Evolutionary conservation across 2,888 invertebrate genomes (phyloP), one percentile per base, ranked within the genome.

Genomic region (Perithous albicinctus): DNA sequence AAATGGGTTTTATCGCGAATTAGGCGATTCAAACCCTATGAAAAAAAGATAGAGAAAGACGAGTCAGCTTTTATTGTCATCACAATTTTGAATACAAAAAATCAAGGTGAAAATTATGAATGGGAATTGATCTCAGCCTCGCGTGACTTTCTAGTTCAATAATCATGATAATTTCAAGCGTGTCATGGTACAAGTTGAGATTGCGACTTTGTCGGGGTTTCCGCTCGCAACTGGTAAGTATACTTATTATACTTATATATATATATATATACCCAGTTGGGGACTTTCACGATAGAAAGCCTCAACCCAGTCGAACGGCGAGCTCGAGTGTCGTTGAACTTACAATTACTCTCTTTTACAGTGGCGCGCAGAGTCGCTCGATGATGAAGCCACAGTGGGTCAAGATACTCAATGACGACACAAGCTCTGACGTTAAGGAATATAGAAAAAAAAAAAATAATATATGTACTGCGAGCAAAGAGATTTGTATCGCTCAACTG

Each of bases 231-330:
- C 59, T 41, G 48, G 5, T 43, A 8, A 32, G 46, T 18, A 26
- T 10, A 43, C 32, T n/a, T n/a, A n/a, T n/a, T n/a, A n/a, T n/a
- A n/a, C n/a, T n/a, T n/a, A n/a, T n/a, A n/a, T n/a, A n/a, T n/a
- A n/a, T n/a, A n/a, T n/a, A n/a, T n/a, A n/a, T n/a, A n/a, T n/a
- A n/a, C n/a, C n/a, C 20, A 6, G 15, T 38, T 15, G 12, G 20
- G 26, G 51, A 84, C 84, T 85, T 85, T 85, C 83, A 85, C 85
- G 85, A 83, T 83, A 85, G 80, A 83, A 83, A 83, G 81, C 75
- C 56, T 18, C 72, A 73, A 69, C 74, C 63, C 67, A 32, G 54
- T 26, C 48, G 67, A 48, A 32, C 48, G 48, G 73, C 72, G 69
- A 67, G 78, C 63, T 80, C 67, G 77, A n/a, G n/a, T 35, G 72